Conservation (phyloP, 2,797 vertebrate species). For the Enteromius paludinosus region DNA sequence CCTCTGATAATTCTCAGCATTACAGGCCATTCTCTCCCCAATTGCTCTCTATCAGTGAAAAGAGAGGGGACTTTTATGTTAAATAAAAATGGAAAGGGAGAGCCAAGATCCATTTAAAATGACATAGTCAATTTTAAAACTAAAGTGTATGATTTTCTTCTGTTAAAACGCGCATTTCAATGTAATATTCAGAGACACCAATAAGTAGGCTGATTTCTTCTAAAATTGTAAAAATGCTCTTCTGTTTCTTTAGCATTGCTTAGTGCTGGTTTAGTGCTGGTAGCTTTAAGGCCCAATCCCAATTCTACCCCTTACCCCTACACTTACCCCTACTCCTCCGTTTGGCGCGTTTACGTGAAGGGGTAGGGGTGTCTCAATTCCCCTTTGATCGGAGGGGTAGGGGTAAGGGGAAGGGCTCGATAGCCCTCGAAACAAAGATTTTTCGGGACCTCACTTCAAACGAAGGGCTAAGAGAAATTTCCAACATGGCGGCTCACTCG, state of each 20-base stretch:
- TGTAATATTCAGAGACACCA: neutral
- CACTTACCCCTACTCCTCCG: no score
- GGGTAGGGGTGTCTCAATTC: no score
- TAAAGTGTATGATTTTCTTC: neutral
- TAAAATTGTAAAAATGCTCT: neutral
- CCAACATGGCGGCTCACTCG: no score
- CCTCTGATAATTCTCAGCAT: conserved; percentile 56
- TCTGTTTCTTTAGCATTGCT: neutral
- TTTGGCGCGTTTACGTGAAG: no score
- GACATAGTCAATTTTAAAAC: conserved; percentile 2
- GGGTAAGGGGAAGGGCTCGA: no score
- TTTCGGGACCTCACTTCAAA: no score
- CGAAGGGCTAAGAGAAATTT: no score
- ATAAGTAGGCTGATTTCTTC: neutral
- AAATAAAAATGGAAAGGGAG: conserved; percentile 27
- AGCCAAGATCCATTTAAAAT: conserved; percentile 1
- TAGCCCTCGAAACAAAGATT: no score
- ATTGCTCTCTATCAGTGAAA: conserved; percentile 38
- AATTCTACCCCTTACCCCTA: no score
- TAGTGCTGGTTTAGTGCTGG: neutral
- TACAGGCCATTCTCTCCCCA: conserved; percentile 49
- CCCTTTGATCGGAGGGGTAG: no score
- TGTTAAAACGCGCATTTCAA: neutral
- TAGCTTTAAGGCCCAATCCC: no score
- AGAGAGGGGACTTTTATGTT: conserved; percentile 34